Conservation (phyloP, 2,113 vertebrate genomes). For the Cynoglossus semilaevis region DNA sequence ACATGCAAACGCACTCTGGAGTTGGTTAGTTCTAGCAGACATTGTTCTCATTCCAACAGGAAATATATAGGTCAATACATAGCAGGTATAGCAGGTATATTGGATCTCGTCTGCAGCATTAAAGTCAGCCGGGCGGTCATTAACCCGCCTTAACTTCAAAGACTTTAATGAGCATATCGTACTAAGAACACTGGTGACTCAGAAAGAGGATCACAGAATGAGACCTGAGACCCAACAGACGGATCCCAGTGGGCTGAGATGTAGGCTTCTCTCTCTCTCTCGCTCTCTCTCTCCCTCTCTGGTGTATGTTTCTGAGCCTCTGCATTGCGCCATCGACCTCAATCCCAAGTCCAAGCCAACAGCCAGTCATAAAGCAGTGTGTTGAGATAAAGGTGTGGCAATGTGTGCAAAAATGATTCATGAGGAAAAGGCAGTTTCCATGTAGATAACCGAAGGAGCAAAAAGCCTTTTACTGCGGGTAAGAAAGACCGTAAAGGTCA, state of each 20-base stretch:
- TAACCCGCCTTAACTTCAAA: conserved; percentile 40
- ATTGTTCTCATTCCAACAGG: conserved; percentile 1
- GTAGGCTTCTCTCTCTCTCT: conserved; percentile 9
- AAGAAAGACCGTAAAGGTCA: conserved; percentile 3
- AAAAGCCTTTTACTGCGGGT: not conserved
- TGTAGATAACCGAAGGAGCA: not conserved
- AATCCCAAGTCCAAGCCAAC: conserved; percentile 29
- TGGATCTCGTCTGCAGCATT: not conserved
- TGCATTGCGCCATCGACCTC: conserved; percentile 34
- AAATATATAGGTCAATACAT: not conserved
- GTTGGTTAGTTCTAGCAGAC: not conserved
- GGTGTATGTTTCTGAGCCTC: conserved; percentile 10
- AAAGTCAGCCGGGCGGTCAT: not conserved
- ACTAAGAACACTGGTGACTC: conserved; percentile 22
- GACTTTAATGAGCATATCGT: conserved; percentile 15
- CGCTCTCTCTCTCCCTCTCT: not conserved
- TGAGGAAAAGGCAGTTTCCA: conserved; percentile 6
- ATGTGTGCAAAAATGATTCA: not conserved
- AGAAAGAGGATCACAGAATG: conserved; percentile 8
- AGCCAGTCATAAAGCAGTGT: conserved; percentile 2
- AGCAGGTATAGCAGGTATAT: conserved; percentile 26
- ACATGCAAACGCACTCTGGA: no score
- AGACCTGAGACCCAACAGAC: not conserved
- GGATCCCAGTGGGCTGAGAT: conserved; percentile 9
- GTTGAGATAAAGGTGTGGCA: conserved; percentile 3